Percentiles rank a stretch among this genome's conserved stretches.
These are phyloP conservation scores for Agriopis marginaria DNA, from an alignment of 2,888 invertebrate genomes.

Conservation along the genomic window DNA sequence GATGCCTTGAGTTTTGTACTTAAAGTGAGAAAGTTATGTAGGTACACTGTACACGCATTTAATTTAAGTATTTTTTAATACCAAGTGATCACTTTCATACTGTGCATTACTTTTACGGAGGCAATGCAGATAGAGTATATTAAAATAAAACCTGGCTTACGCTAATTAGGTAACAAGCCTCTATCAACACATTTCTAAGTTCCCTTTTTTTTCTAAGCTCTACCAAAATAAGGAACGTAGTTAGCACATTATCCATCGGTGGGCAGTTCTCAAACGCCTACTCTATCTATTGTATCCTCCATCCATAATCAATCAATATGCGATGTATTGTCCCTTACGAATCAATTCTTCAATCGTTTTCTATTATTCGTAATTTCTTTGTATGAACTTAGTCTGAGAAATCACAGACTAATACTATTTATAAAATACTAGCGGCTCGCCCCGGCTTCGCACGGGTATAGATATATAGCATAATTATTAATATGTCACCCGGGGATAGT, in stretches of 20 bases:
- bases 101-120: background rate
- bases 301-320: conserved; percentile 25
- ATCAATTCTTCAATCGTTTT: conserved; percentile 30
- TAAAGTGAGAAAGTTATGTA: conserved; percentile 21
- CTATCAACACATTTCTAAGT: background rate
- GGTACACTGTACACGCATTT: conserved; percentile 18
- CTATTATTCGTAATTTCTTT: conserved; percentile 24
- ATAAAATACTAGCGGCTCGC: no score
- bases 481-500: no score
- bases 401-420: background rate
- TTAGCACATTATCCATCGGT: background rate
- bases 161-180: background rate
- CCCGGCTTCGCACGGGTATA: no score
- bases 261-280: conserved; percentile 25
- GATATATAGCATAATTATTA: no score
- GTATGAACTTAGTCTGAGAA: background rate
- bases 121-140: no score
- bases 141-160: background rate
- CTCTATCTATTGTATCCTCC: conserved; percentile 40
- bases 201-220: conserved; percentile 6
- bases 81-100: background rate
- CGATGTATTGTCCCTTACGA: conserved; percentile 37
- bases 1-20: conserved; percentile 29
- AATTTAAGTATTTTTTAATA: background rate
- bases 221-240: background rate